These are phyloP conservation scores for Dolichopus griseipennis DNA, from an alignment of 2,888 invertebrate species.

Conservation along the genomic window DNA sequence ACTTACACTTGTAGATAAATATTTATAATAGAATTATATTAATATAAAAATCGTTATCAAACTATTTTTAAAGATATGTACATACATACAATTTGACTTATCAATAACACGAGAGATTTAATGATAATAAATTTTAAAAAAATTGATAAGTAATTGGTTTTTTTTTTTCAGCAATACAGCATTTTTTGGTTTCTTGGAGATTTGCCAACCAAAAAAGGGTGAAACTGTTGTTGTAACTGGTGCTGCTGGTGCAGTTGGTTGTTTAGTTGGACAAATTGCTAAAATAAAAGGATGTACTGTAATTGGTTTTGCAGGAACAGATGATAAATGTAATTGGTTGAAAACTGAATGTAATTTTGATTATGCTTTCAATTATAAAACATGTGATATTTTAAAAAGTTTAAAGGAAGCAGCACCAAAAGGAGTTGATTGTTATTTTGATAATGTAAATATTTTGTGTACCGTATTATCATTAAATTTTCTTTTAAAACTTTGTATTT, in stretches of 20 bases:
- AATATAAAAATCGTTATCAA: no score
- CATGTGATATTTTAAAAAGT: constrained; percentile 44
- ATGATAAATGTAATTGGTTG: constrained; percentile 62
- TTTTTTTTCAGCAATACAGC: constrained; percentile 55
- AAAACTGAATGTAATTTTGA: constrained; percentile 57
- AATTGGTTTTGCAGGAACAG: constrained; percentile 62
- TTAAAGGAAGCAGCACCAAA: constrained; percentile 55
- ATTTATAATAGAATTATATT: no score
- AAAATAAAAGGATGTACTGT: constrained; percentile 62
- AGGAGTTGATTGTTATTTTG: constrained; percentile 69
- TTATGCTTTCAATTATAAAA: constrained; percentile 63
- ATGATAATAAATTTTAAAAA: constrained; percentile 6
- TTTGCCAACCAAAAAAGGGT: constrained; percentile 60
- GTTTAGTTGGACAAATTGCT: constrained; percentile 68
- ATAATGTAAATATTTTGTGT: constrained; percentile 51
- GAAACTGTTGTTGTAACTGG: constrained; percentile 65
- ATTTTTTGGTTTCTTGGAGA: constrained; percentile 62
- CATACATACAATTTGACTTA: no score
- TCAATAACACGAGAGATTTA: no score
- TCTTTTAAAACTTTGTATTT: background rate
- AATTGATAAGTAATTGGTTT: constrained; percentile 7
- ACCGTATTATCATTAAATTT: background rate
- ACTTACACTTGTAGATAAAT: no score
- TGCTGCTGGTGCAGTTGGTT: constrained; percentile 72
- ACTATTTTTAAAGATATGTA: no score